A percentile compares a stretch with the other conserved stretches of the same genome.
Evolutionary conservation across 1,140 invertebrate genomes (phyloP).

Genomic region (Saccostrea glomerata): DNA sequence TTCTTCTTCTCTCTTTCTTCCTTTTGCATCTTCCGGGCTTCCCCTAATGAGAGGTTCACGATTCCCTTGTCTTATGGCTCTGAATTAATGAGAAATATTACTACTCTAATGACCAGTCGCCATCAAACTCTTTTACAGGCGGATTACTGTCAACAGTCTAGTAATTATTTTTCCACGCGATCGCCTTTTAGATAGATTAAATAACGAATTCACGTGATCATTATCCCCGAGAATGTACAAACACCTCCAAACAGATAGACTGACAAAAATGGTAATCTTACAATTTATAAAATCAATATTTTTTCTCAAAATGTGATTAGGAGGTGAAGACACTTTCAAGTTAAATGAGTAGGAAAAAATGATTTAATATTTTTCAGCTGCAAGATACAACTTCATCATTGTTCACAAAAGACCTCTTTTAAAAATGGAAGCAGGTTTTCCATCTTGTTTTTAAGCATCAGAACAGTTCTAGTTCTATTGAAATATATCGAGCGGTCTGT

Average conservation of each 20-base stretch:
- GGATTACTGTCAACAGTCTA: not conserved
- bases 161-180: not conserved
- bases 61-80: not conserved
- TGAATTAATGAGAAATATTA: not conserved
- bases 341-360: no score
- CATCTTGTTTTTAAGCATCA: not conserved
- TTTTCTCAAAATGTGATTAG: no score
- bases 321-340: no score
- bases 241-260: no score
- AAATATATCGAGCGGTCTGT: not conserved
- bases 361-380: no score
- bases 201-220: not conserved
- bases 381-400: no score
- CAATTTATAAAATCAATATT: no score
- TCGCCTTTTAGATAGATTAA: slow-evolving; percentile 2
- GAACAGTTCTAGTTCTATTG: not conserved
- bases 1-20: not conserved
- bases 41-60: not conserved
- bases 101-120: not conserved
- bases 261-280: no score
- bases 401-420: no score
- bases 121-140: not conserved
- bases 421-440: not conserved
- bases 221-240: not conserved
- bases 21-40: not conserved